Percentiles rank a stretch among this genome's conserved stretches.
Evolutionary conservation across 2,797 vertebrate species (phyloP).

Genomic region (Pangasius krempfi): DNA sequence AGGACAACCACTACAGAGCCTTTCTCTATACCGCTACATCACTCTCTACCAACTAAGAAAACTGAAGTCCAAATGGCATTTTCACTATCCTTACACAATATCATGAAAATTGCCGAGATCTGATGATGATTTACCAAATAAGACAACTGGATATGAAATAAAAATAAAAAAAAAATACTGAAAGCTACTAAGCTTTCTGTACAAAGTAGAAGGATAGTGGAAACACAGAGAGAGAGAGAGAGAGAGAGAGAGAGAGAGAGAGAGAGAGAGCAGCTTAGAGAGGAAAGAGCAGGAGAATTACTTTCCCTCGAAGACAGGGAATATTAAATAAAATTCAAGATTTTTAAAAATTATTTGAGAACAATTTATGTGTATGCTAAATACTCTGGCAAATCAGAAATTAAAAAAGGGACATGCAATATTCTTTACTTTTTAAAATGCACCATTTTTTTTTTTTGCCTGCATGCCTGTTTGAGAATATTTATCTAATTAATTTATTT

Average conservation of each 20-base stretch:
- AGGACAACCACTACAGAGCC: neutral
- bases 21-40: neutral
- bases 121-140: neutral
- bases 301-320: neutral
- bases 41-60: neutral
- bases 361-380: neutral
- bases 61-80: neutral
- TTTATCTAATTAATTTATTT: too few relatives aligned
- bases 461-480: neutral
- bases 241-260: too few relatives aligned
- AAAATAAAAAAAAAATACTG: neutral
- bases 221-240: neutral
- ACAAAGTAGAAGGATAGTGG: neutral
- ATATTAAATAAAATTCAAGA: neutral
- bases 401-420: neutral
- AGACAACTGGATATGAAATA: neutral
- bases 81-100: neutral
- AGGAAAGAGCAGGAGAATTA: neutral
- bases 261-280: neutral
- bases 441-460: neutral
- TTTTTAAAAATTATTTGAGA: neutral
- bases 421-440: neutral
- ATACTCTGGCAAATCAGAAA: neutral
- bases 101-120: neutral
- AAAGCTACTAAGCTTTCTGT: neutral